phyloP scores from a whole-genome alignment of 92 coral and sea anemone species.

The Epizoanthus scotinus region DNA sequence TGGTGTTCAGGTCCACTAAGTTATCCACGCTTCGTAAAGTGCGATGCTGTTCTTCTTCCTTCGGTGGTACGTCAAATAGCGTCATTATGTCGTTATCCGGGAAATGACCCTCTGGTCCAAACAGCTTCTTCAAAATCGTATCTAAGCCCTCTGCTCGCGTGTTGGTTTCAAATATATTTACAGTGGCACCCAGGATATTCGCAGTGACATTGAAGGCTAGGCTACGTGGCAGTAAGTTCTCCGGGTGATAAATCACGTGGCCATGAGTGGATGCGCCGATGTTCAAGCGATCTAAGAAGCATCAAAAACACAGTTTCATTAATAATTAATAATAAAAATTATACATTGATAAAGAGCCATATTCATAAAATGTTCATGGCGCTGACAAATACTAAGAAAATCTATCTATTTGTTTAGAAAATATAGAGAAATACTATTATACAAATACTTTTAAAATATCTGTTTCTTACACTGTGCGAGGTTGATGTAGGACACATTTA shows the following conservation, averaged over 20 bases:
- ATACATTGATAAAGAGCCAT: too few species aligned
- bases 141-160: constrained; percentile 64
- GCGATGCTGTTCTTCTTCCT: constrained; percentile 16
- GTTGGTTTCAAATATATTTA: constrained; percentile 62
- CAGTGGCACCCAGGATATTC: constrained; percentile 69
- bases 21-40: constrained; percentile 37
- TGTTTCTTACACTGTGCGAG: background rate
- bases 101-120: constrained; percentile 63
- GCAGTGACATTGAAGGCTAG: constrained; percentile 60
- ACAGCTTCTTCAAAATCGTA: constrained; percentile 58
- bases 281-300: constrained; percentile 52
- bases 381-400: too few species aligned
- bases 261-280: constrained; percentile 59
- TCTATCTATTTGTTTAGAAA: too few species aligned
- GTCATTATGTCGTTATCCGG: constrained; percentile 51
- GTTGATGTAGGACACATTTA: too few species aligned
- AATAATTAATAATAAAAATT: too few species aligned
- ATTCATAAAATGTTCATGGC: too few species aligned
- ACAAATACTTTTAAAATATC: too few species aligned
- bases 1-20: constrained; percentile 41
- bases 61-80: constrained; percentile 21
- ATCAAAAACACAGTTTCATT: background rate
- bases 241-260: constrained; percentile 63
- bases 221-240: constrained; percentile 65
- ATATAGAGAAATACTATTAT: too few species aligned